These are phyloP conservation scores for Tenualosa thibaudeaui DNA, from an alignment of 2,797 vertebrate species.

Conservation along the genomic window DNA sequence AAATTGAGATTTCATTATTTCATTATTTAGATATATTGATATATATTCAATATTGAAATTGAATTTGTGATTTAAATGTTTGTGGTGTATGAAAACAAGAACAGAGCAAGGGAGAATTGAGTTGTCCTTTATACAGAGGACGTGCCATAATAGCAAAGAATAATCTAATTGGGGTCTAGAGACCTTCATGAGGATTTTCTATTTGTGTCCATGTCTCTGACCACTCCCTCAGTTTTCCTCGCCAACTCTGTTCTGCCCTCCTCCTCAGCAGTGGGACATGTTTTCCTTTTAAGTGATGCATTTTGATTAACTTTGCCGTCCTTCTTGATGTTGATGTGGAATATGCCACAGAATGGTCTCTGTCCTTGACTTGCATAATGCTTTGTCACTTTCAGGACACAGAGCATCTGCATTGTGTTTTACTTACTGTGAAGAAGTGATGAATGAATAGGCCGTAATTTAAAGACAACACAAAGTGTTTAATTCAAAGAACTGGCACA, in stretches of 20 bases:
- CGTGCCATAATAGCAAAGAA: background rate
- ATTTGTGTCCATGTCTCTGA: background rate
- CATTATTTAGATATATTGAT: too few species aligned
- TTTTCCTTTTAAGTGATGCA: background rate
- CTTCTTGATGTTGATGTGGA: background rate
- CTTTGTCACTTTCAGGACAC: background rate
- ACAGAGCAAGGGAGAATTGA: background rate
- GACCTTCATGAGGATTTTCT: background rate
- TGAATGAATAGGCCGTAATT: background rate
- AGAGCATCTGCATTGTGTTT: background rate
- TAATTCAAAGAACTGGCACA: background rate
- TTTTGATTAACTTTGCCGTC: background rate
- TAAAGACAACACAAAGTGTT: background rate
- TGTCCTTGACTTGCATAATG: background rate
- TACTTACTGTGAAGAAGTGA: background rate
- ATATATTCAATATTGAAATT: background rate
- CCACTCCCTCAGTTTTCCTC: background rate
- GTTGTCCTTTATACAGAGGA: background rate
- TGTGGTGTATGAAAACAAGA: background rate
- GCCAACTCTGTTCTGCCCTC: background rate
- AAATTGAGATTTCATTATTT: too few species aligned
- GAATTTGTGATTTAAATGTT: background rate
- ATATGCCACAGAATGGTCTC: background rate
- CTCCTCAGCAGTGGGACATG: background rate
- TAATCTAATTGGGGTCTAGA: background rate